Percentiles rank a stretch among this genome's conserved stretches.
phyloP scores from a whole-genome alignment of 2,888 invertebrate species.

The Lasioglossum marginatum region DNA sequence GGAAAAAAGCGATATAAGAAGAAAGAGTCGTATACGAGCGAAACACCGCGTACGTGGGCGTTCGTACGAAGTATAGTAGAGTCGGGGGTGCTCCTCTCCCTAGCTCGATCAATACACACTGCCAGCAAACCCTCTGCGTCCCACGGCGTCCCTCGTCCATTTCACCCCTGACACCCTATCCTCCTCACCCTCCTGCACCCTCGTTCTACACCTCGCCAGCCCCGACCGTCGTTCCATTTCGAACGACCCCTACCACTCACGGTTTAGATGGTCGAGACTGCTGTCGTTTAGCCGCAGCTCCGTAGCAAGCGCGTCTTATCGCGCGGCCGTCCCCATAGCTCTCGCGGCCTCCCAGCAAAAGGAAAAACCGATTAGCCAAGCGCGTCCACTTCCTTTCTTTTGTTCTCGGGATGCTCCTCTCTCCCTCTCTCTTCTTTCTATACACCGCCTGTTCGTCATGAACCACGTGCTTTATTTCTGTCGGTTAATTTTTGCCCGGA shows the following conservation, averaged over 20 bases:
- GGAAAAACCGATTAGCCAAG: conserved; percentile 37
- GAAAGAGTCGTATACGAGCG: conserved; percentile 65
- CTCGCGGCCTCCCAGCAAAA: conserved; percentile 29
- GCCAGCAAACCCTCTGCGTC: conserved; percentile 74
- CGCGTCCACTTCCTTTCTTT: not conserved
- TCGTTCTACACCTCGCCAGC: conserved; percentile 9
- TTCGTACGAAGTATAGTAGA: conserved; percentile 71
- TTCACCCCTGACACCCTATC: conserved; percentile 61
- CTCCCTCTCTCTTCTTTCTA: not conserved
- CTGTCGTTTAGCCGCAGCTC: conserved; percentile 57
- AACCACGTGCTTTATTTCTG: conserved; percentile 2
- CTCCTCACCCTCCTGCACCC: conserved; percentile 6
- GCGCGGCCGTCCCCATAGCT: conserved; percentile 6
- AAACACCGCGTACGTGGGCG: conserved; percentile 72
- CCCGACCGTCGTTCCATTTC: conserved; percentile 47
- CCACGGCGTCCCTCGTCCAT: conserved; percentile 68
- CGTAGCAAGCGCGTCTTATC: conserved; percentile 55
- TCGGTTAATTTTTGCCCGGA: not conserved
- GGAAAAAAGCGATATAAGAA: conserved; percentile 56
- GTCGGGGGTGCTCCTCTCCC: conserved; percentile 66
- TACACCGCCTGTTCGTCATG: not conserved
- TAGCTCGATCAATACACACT: conserved; percentile 83
- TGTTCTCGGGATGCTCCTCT: not conserved
- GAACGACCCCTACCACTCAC: conserved; percentile 57
- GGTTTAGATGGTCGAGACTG: conserved; percentile 57